Evolutionary conservation across 2,888 invertebrate genomes (phyloP).

Genomic region (Toxonevra muliebris): DNA sequence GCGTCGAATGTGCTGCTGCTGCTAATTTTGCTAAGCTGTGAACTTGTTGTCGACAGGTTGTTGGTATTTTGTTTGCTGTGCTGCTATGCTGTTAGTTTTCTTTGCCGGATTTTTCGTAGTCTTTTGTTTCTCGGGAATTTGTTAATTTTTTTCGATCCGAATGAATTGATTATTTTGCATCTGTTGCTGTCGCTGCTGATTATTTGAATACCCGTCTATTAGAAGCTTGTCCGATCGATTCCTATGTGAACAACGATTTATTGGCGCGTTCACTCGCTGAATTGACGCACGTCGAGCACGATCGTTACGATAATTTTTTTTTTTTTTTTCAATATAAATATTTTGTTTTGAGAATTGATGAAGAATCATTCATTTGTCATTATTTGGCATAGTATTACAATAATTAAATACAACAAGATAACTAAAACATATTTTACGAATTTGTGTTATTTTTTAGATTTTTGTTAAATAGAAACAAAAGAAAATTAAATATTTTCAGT

Average conservation of each 20-base stretch:
- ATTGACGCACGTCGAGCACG: constrained; percentile 39
- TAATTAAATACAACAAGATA: no score
- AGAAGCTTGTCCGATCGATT: constrained; percentile 21
- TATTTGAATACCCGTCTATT: constrained; percentile 2
- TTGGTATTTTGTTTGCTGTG: constrained; percentile 25
- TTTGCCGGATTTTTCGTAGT: constrained; percentile 44
- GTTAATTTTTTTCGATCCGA: constrained; percentile 12
- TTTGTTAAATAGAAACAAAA: no score
- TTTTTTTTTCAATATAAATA: background rate
- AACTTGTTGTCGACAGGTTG: constrained; percentile 45
- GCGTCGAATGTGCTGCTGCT: constrained; percentile 31
- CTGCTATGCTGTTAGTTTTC: constrained; percentile 42
- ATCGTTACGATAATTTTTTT: constrained; percentile 6
- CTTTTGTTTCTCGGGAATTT: background rate
- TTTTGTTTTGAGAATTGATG: constrained; percentile 3
- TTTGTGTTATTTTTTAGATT: no score
- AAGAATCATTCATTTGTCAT: background rate
- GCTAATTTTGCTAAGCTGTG: constrained; percentile 33
- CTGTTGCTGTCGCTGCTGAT: constrained; percentile 8
- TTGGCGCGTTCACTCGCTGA: background rate
- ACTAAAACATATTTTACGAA: no score
- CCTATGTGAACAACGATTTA: background rate
- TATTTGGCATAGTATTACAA: background rate
- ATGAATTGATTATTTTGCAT: background rate
- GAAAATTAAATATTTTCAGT: no score